These are phyloP conservation scores for Flexamia atlantica DNA, from an alignment of 2,888 invertebrate species.

Conservation along the genomic window DNA sequence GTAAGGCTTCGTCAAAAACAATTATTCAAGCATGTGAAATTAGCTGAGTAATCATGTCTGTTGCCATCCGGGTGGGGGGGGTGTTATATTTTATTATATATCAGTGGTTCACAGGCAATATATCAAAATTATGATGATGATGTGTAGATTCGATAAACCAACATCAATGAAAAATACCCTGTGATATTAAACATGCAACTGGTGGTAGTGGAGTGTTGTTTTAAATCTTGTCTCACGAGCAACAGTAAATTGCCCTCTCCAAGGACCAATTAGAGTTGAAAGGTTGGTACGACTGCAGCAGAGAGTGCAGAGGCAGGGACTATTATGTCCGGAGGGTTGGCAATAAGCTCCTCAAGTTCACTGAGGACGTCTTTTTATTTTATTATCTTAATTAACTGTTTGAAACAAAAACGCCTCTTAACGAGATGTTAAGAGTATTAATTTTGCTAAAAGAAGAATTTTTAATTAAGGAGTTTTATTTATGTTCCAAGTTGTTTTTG, in stretches of 20 bases:
- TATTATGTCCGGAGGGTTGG: constrained; percentile 12
- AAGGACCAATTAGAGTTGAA: constrained; percentile 35
- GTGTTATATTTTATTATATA: too few species aligned
- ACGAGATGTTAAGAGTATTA: constrained; percentile 26
- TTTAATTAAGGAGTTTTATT: constrained; percentile 24
- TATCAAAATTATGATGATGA: too few species aligned
- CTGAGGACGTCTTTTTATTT: constrained; percentile 7
- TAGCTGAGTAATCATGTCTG: too few species aligned
- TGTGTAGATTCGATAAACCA: too few species aligned
- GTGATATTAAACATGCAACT: constrained; percentile 10
- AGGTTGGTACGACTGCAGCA: constrained; percentile 40
- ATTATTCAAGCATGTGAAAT: too few species aligned
- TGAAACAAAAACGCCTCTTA: constrained; percentile 30
- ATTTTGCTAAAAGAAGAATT: not conserved
- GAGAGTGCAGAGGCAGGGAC: constrained; percentile 19
- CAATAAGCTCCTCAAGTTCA: constrained; percentile 23
- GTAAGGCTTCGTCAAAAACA: too few species aligned
- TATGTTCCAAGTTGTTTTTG: not conserved
- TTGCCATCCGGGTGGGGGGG: too few species aligned
- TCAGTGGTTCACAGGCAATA: too few species aligned
- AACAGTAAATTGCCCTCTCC: constrained; percentile 38
- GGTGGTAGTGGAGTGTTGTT: constrained; percentile 20
- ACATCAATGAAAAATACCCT: not conserved
- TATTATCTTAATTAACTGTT: constrained; percentile 17
- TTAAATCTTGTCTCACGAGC: constrained; percentile 20